Base-by-base conservation (phyloP, 92 coral and sea anemone species). In the Porites lobata region DNA sequence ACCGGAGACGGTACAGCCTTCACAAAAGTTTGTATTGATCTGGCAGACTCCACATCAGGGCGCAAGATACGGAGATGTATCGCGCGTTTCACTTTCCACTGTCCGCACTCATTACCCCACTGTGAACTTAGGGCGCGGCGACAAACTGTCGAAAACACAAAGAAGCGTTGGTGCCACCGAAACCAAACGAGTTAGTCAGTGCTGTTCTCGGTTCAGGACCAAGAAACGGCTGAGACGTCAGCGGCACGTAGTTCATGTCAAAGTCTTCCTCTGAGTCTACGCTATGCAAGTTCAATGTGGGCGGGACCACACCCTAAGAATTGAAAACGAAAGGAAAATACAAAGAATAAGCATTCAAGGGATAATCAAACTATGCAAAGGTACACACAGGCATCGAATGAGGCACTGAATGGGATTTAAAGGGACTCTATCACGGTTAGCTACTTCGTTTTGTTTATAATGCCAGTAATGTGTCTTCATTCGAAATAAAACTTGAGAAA, bases 91-190 rank as follows among this genome's bases (percentile, higher is more conserved):
- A 20, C 20, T 19, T 57, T 8, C 43, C 61, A 54, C 8, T 26
- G 5, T 6, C 7, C 22, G 69, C 53, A 32, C 82, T 59, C 56
- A 56, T 78, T 58, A 24, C 53, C 52, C 3, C 24, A 62, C 24
- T 9, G 2, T 15, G 69, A 12, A 52, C 26, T 8, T 70, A 54
- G 15, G 47, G 56, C 19, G 43, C 12, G 53, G 19, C 7, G 10
- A 32, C 56, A 13, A 88, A 85, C 77, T 96, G 91, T n/a, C 96
- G 95, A 58, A 96, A 74, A 76, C 99, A 97, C 92, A 97, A 90
- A 61, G 94, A 93, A 64, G 98, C 96, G 85, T 97, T 97, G 26
- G 99, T 97, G 26, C 99, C 99, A 7, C 99, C 99, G 81, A 97
- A 97, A 38, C 99, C 99, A 83, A 97, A 97, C 58, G 99, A 97